Evolutionary conservation across 2,797 vertebrate genomes (phyloP), one percentile per base, ranked within the genome.

Genomic region (Eutrigla gurnardus): DNA sequence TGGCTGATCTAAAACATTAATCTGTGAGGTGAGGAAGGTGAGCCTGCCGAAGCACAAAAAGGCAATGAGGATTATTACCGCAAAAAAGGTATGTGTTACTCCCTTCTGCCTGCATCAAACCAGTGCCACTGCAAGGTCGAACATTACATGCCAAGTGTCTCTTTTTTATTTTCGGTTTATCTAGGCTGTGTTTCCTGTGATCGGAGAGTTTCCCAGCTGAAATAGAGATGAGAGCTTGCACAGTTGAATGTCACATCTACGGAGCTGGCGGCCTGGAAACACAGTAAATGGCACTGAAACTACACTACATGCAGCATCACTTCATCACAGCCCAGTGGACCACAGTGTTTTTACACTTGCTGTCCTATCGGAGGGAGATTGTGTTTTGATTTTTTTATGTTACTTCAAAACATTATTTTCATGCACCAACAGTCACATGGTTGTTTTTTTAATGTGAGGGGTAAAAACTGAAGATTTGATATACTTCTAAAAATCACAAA

Each of bases 1-100:
- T 32, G 4, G 64, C 52, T 57, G n/a, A 75, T 67, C 33, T 49
- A 37, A 49, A 64, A 35, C 33, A 70, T 65, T 36, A 60, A 77
- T 70, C 67, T 63, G 45, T 9, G 36, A 4, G 33, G 11, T 46
- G 33, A 60, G 15, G 43, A 62, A 68, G 58, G 37, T 60, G 32
- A 55, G 4, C 33, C 36, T 9, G 17, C n/a, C 40, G 59, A 18
- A 67, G 14, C 1, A 4, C 5, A 39, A 61, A 47, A 65, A 66
- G 18, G 36, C 10, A 37, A 36, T 15, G 6, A 40, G 39, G 35
- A 69, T 65, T 68, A 50, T 52, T 12, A 10, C 9, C 7, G 45
- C 18, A 52, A 59, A 52, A 59, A 63, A 57, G 18, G 35, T 42
- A 25, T 9, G 18, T 5, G 36, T 59, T 53, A 32, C 58, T 42